phyloP scores from a whole-genome alignment of 1,140 invertebrate genomes.

The Archivesica marissinica region DNA sequence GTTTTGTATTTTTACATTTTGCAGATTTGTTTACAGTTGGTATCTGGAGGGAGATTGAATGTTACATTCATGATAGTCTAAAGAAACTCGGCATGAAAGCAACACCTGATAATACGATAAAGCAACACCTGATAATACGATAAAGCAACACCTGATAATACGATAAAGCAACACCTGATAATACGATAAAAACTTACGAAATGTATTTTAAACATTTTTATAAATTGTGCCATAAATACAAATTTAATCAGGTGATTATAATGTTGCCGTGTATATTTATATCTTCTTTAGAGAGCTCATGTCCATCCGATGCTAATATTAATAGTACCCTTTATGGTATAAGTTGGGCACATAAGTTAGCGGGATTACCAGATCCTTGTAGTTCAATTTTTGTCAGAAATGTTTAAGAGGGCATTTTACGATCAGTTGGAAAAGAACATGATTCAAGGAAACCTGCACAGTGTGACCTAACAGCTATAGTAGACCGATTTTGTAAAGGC shows the following conservation, averaged over 20 bases:
- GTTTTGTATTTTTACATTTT: too few relatives aligned
- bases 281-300: not conserved
- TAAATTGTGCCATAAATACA: not conserved
- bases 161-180: not conserved
- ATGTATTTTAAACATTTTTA: constrained; percentile 17
- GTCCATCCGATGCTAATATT: not conserved
- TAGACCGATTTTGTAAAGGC: too few relatives aligned
- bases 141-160: not conserved
- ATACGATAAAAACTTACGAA: not conserved
- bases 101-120: too few relatives aligned
- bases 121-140: too few relatives aligned
- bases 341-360: not conserved
- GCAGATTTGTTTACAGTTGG: not conserved
- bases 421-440: not conserved
- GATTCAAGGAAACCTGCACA: not conserved
- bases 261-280: not conserved
- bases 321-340: not conserved
- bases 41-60: not conserved
- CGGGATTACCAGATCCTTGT: not conserved
- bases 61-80: not conserved
- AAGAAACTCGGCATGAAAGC: too few relatives aligned
- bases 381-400: not conserved
- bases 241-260: not conserved
- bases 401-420: not conserved
- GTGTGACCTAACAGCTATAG: too few relatives aligned